phyloP scores from a whole-genome alignment of 1,140 invertebrate species.

The Magallana angulata region DNA sequence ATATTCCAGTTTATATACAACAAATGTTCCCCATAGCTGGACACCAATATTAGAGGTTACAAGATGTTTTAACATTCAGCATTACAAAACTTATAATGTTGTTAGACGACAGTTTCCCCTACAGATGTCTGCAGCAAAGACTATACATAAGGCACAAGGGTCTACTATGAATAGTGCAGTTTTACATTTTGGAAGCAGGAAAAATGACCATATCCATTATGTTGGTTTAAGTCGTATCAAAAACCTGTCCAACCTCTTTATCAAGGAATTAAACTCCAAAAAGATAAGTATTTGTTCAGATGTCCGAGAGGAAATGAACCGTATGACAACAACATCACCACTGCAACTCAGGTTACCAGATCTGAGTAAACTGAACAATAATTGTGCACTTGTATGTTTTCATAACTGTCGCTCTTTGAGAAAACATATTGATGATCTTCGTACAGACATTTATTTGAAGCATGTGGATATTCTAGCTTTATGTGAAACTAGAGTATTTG shows the following conservation, averaged over 20 bases:
- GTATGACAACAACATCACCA: not conserved
- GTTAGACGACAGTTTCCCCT: conserved; percentile 44
- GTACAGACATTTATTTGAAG: not conserved
- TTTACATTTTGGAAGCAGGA: conserved; percentile 44
- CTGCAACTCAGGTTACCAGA: not conserved
- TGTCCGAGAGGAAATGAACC: conserved; percentile 40
- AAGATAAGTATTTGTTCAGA: conserved; percentile 40
- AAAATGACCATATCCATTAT: conserved; percentile 47
- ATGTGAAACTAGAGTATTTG: conserved; percentile 37
- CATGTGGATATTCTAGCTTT: conserved; percentile 41
- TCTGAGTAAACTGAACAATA: not conserved
- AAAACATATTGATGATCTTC: conserved; percentile 44
- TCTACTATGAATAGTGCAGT: conserved; percentile 42
- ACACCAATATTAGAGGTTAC: conserved; percentile 47
- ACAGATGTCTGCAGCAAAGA: conserved; percentile 41
- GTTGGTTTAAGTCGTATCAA: conserved; percentile 48
- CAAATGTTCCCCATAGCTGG: not conserved
- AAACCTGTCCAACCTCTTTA: conserved; percentile 34
- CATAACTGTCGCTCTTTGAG: conserved; percentile 47
- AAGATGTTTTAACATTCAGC: conserved; percentile 8
- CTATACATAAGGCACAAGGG: conserved; percentile 51
- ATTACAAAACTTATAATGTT: conserved; percentile 33
- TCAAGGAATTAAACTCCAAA: conserved; percentile 32
- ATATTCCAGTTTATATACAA: conserved; percentile 38
- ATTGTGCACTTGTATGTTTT: conserved; percentile 11